These are phyloP conservation scores for Drosophila athabasca DNA, from an alignment of 1,140 invertebrate genomes.

Conservation along the genomic window DNA sequence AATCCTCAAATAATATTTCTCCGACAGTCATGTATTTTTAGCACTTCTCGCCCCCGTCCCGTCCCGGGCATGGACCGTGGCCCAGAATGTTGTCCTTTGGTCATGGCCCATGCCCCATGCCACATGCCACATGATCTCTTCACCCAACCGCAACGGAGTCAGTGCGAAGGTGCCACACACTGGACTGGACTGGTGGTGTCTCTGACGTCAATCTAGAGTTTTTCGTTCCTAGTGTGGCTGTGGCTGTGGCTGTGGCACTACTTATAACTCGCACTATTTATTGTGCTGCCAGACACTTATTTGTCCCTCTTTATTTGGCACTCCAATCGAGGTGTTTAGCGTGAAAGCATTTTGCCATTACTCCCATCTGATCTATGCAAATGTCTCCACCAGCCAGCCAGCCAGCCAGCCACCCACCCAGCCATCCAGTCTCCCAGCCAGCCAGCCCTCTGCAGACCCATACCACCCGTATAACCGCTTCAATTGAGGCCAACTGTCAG, in stretches of 20 bases:
- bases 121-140: too few relatives aligned
- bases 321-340: conserved; percentile 43
- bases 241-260: too few relatives aligned
- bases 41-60: background rate
- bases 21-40: conserved; percentile 33
- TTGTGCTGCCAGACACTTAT: conserved; percentile 41
- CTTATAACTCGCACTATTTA: conserved; percentile 29
- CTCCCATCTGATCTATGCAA: conserved; percentile 34
- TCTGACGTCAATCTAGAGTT: conserved; percentile 24
- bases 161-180: too few relatives aligned
- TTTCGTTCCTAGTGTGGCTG: too few relatives aligned
- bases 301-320: conserved; percentile 45
- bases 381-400: conserved; percentile 6
- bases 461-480: background rate
- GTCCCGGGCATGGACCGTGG: too few relatives aligned
- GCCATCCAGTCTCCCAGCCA: background rate
- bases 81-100: too few relatives aligned
- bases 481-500: conserved; percentile 25
- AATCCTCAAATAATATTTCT: conserved; percentile 42
- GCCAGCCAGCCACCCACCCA: too few relatives aligned
- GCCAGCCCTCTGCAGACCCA: too few relatives aligned
- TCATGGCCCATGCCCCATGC: too few relatives aligned
- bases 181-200: background rate
- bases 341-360: conserved; percentile 50
- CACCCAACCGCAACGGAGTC: too few relatives aligned